phyloP scores from a whole-genome alignment of 2,888 invertebrate species.

The Oscheius sp. region DNA sequence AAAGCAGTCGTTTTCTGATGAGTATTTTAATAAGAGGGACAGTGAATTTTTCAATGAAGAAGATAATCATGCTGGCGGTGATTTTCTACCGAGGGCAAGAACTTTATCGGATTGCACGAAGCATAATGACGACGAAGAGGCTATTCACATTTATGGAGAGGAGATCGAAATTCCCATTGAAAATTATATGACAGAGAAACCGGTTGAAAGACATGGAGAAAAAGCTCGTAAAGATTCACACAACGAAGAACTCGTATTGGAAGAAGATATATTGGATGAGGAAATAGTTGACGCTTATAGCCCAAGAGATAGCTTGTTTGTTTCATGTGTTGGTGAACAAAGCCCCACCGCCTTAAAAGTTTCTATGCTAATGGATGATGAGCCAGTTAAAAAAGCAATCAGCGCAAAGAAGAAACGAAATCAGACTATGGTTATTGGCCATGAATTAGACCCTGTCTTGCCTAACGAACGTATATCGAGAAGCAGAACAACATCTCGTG shows the following conservation, averaged over 20 bases:
- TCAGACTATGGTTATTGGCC: background rate
- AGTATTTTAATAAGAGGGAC: no score
- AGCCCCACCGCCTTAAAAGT: background rate
- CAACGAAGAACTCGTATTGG: background rate
- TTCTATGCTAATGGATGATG: background rate
- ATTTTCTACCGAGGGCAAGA: no score
- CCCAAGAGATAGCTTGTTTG: background rate
- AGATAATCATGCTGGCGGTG: no score
- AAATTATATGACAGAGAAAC: no score
- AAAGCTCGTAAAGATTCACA: background rate
- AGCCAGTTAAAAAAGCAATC: background rate
- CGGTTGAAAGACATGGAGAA: background rate
- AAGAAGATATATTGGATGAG: background rate
- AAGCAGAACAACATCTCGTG: conserved; percentile 8
- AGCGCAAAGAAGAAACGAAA: no score
- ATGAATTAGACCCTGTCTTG: background rate
- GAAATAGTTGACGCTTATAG: background rate
- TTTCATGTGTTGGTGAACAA: background rate
- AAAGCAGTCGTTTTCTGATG: background rate
- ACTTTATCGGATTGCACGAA: no score
- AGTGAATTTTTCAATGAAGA: no score
- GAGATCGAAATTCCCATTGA: no score
- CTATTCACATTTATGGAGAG: no score
- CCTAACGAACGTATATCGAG: background rate
- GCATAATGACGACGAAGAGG: no score